Base-by-base conservation (phyloP, 2,797 vertebrate genomes). In the Eidolon dupreanum region DNA sequence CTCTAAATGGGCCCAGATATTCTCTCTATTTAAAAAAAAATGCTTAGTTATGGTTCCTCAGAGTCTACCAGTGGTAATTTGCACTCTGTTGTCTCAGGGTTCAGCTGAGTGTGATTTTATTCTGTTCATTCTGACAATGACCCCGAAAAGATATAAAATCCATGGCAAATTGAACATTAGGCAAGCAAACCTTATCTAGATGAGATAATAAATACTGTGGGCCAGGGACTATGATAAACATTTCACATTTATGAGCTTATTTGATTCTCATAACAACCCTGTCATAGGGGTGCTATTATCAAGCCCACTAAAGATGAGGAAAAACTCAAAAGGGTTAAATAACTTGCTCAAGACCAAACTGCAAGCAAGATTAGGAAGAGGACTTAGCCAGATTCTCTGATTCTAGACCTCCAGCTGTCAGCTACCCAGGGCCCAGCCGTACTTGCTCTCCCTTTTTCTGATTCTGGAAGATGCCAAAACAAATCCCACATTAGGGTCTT, bases 61-160 rank as follows among this genome's bases (percentile, higher is more conserved):
- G 68, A 19, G 31, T 59, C 93, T 46, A 74, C 55, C 33, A 24
- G 4, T 3, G 6, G 17, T 36, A 26, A 36, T 38, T 59, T 89
- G 49, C 1, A 43, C 9, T 68, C 74, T 4, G 0, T 24, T 41
- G 31, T 94, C 61, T 46, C 49, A 88, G 38, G 66, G 51, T 89
- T 93, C 73, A 36, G 28, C 63, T 75, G 83, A 53, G 74, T 55
- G 20, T 87, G 51, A 38, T 71, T 89, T 89, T 83, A 90, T 70
- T 53, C 61, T 82, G 68, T 8, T 94, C 57, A n/a, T 77, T 86
- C 95, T 92, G 82, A 93, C 57, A 75, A 61, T 84, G 83, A 95
- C 87, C 79, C 59, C 43, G 1, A 74, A 93, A 93, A 83, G 89
- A 85, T 46, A n/a, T 71, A 91, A 93, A 86, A 75, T 46, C 73